Conservation (phyloP, 1,140 invertebrate genomes). For the Dinoponera quadriceps region DNA sequence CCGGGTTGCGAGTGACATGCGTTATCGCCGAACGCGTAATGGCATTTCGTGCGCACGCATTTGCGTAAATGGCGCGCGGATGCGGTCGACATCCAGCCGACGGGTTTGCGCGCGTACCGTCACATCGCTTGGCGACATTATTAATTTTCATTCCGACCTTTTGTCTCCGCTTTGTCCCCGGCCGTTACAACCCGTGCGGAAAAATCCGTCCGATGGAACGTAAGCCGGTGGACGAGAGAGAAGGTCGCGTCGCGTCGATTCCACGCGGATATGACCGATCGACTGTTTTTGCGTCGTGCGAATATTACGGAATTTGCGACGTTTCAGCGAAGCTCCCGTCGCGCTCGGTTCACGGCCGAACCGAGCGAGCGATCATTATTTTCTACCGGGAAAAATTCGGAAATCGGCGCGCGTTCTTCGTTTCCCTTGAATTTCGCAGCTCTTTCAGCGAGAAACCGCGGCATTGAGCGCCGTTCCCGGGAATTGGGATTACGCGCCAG, state of each 20-base stretch:
- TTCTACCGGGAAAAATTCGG: too few relatives aligned
- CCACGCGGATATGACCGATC: not conserved
- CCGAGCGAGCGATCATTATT: too few relatives aligned
- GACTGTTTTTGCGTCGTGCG: too few relatives aligned
- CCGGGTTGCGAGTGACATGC: constrained; percentile 54
- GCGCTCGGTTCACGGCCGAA: too few relatives aligned
- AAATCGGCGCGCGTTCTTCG: too few relatives aligned
- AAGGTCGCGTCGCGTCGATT: constrained; percentile 5
- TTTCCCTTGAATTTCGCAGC: too few relatives aligned
- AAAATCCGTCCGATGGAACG: constrained; percentile 18
- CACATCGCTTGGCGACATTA: constrained; percentile 37
- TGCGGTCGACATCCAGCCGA: constrained; percentile 42
- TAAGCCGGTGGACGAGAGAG: not conserved
- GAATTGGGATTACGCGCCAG: not conserved
- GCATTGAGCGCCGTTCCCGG: too few relatives aligned
- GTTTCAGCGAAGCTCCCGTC: too few relatives aligned
- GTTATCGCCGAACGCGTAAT: constrained; percentile 57
- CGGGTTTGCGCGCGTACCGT: constrained; percentile 22
- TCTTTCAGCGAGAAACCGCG: too few relatives aligned
- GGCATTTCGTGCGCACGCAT: constrained; percentile 34
- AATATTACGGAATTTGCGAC: too few relatives aligned
- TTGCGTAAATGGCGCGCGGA: constrained; percentile 45
- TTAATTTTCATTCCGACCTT: constrained; percentile 45
- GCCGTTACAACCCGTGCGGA: not conserved
- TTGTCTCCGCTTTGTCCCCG: constrained; percentile 24